A percentile compares a stretch with the other conserved stretches of the same genome.
Evolutionary conservation across 2,888 invertebrate species (phyloP).

Genomic region (Drosophila gaucha): DNA sequence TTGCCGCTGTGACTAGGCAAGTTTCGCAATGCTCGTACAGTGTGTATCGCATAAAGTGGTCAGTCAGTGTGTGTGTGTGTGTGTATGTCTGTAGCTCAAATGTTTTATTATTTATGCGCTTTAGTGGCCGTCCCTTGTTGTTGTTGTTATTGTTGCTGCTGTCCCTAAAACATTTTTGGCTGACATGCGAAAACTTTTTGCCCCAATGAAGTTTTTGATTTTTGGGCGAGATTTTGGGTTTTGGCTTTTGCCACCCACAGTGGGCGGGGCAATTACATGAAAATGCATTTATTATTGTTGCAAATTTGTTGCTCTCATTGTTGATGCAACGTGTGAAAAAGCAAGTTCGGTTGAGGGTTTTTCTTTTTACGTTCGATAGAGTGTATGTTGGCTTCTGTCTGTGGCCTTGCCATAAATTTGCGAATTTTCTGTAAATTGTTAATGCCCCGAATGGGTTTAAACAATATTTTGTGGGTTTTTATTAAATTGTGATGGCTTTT

Average conservation of each 20-base stretch:
- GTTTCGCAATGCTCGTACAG: constrained; percentile 31
- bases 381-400: constrained; percentile 15
- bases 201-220: constrained; percentile 67
- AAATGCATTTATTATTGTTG: constrained; percentile 69
- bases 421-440: constrained; percentile 33
- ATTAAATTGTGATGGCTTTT: constrained; percentile 42
- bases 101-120: constrained; percentile 73
- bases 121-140: constrained; percentile 45
- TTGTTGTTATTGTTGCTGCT: constrained; percentile 13
- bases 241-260: not conserved
- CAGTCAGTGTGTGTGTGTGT: not conserved
- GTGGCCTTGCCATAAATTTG: constrained; percentile 38
- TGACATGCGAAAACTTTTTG: constrained; percentile 69
- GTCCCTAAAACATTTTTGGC: constrained; percentile 54
- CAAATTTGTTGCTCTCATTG: constrained; percentile 28
- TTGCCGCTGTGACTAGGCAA: constrained; percentile 59
- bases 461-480: constrained; percentile 23
- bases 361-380: not conserved
- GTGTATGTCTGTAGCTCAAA: constrained; percentile 44
- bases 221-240: constrained; percentile 39
- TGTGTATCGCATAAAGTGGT: constrained; percentile 2
- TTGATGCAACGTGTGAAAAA: constrained; percentile 41
- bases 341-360: constrained; percentile 11
- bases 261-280: constrained; percentile 60
- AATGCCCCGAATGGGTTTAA: constrained; percentile 28